A percentile compares a stretch with the other conserved stretches of the same genome.
These are phyloP conservation scores for Palloptera scutellata DNA, from an alignment of 2,888 invertebrate genomes.

Conservation along the genomic window DNA sequence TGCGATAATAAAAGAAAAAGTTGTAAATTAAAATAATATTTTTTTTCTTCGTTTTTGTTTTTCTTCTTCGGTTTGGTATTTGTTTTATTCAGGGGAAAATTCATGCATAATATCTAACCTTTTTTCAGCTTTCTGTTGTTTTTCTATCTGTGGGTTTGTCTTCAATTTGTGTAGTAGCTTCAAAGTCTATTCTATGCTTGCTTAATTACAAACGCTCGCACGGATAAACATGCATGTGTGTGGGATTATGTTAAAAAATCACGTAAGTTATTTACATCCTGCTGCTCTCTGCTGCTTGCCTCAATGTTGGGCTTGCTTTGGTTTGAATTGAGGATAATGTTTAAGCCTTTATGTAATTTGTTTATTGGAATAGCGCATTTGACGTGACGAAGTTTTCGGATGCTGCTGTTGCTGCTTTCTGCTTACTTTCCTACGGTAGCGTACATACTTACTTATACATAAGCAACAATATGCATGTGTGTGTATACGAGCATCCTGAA, in stretches of 20 bases:
- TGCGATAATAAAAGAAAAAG: conserved; percentile 10
- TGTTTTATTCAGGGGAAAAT: neutral
- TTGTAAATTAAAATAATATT: conserved; percentile 33
- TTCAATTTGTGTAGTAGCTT: neutral
- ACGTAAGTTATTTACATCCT: conserved; percentile 23
- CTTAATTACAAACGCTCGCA: conserved; percentile 3
- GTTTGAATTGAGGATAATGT: conserved; percentile 22
- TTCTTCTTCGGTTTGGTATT: neutral
- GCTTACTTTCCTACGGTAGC: no score
- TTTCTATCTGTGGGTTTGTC: neutral
- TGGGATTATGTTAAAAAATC: conserved; percentile 29
- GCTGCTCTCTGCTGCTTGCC: neutral
- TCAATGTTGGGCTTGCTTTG: neutral
- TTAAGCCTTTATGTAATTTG: conserved; percentile 37
- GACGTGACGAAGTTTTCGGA: neutral
- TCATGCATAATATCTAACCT: conserved; percentile 28
- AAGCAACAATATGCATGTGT: neutral
- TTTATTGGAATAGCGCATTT: conserved; percentile 30
- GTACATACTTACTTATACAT: no score
- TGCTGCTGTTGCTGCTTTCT: no score
- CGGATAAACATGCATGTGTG: conserved; percentile 6
- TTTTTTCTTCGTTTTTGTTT: conserved; percentile 3
- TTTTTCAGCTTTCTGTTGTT: neutral
- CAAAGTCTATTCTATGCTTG: conserved; percentile 1
- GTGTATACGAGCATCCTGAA: no score